phyloP scores from a whole-genome alignment of 2,888 invertebrate genomes.

The Corbicula japonica region DNA sequence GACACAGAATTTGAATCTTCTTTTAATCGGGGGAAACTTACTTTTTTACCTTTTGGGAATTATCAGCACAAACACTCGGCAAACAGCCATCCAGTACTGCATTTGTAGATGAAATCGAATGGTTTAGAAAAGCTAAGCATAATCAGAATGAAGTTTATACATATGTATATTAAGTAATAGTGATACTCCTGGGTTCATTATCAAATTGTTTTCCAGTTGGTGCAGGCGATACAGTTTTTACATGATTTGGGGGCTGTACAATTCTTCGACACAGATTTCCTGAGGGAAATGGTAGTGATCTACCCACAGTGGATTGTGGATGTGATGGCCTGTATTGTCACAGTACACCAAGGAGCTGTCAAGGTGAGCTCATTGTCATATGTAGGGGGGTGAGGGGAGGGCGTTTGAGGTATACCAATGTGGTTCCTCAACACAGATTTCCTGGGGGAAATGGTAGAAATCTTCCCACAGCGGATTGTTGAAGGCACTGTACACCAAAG shows the following conservation, averaged over 20 bases:
- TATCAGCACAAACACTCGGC: too few species aligned
- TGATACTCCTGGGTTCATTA: too few species aligned
- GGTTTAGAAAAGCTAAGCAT: too few species aligned
- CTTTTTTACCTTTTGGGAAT: too few species aligned
- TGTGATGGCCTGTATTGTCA: slow-evolving; percentile 86
- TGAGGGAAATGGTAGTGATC: slow-evolving; percentile 83
- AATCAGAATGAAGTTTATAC: too few species aligned
- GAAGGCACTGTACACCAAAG: slow-evolving; percentile 85
- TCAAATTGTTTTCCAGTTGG: slow-evolving; percentile 74
- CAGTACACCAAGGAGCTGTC: slow-evolving; percentile 84
- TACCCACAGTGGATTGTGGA: slow-evolving; percentile 86
- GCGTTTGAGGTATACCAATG: not conserved
- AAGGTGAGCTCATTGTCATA: slow-evolving; percentile 70
- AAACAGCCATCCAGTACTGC: too few species aligned
- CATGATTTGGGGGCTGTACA: slow-evolving; percentile 85
- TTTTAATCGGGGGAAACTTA: too few species aligned
- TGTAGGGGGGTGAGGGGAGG: not conserved
- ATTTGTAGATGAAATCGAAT: too few species aligned
- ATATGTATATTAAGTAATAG: too few species aligned
- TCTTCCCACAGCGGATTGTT: slow-evolving; percentile 86
- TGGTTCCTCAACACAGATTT: slow-evolving; percentile 85
- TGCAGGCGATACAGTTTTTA: slow-evolving; percentile 83
- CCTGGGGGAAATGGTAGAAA: slow-evolving; percentile 82
- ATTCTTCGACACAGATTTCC: slow-evolving; percentile 84
- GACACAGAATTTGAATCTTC: too few species aligned